Percentiles rank a stretch among this genome's conserved stretches.
These are phyloP conservation scores for Lophochroa leadbeateri DNA, from an alignment of 2,113 vertebrate genomes.

Conservation along the genomic window DNA sequence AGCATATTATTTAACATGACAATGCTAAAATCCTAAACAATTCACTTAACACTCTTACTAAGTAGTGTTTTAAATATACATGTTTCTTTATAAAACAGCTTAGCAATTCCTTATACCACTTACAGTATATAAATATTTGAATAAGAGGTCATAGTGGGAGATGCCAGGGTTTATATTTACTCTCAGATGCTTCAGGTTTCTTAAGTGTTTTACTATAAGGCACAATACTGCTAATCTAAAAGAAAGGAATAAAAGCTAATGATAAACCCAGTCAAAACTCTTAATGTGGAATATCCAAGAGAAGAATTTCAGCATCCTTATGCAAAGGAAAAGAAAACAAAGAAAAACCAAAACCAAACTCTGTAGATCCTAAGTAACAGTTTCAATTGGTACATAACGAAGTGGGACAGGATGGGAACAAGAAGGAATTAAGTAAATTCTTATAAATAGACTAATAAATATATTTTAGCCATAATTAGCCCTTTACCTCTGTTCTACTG, in stretches of 20 bases:
- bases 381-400: neutral
- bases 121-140: slow-evolving; percentile 55
- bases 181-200: slow-evolving; percentile 51
- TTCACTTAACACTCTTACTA: slow-evolving; percentile 29
- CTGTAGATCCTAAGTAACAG: neutral
- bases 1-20: slow-evolving; percentile 44
- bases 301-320: slow-evolving; percentile 11
- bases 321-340: neutral
- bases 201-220: slow-evolving; percentile 58
- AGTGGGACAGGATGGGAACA: neutral
- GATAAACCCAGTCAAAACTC: neutral
- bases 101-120: slow-evolving; percentile 47
- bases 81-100: slow-evolving; percentile 65
- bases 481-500: slow-evolving; percentile 66
- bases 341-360: neutral
- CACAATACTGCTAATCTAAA: slow-evolving; percentile 61
- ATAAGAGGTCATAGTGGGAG: slow-evolving; percentile 48
- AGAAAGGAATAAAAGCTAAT: slow-evolving; percentile 34
- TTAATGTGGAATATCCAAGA: neutral
- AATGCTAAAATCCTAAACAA: slow-evolving; percentile 55
- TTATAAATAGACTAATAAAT: slow-evolving; percentile 71
- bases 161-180: slow-evolving; percentile 48
- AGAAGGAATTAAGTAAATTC: neutral
- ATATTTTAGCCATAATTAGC: slow-evolving; percentile 55
- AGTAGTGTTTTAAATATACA: slow-evolving; percentile 48